Base-by-base conservation (phyloP, 2,113 vertebrate genomes). In the Bos javanicus region DNA sequence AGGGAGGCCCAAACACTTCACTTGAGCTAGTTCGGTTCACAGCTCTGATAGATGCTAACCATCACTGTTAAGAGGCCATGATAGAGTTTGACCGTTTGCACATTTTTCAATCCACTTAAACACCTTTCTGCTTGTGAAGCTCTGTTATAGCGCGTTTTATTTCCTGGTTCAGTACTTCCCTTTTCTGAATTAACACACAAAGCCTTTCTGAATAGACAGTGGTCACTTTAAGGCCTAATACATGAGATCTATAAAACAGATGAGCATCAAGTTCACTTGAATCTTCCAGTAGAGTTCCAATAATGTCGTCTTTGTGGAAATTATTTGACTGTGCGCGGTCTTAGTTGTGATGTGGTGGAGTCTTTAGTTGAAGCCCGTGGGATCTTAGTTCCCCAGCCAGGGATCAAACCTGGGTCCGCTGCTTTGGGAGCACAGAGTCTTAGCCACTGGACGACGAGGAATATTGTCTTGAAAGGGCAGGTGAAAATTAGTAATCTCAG, bases 231-330 rank as follows among this genome's bases (percentile, higher is more conserved):
- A 16, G 43, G 23, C 43, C 16, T 33, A 3, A 13, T 52, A 64
- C 57, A 0, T 10, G 54, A 48, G n/a, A 2, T 33, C 71, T 9
- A 6, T 43, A 7, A 76, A 26, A 25, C 14, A 2, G 13, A 33
- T 5, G 23, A 71, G 15, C 2, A 7, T 48, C 1, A 46, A 11
- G 46, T 21, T 43, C 8, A 4, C 16, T 5, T 46, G 11, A 57
- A 13, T 28, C 26, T 17, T 52, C 19, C 2, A 0, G 5, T 5
- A 0, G 21, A 10, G 5, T 15, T 56, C n/a, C 6, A 3, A 1
- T 48, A 17, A 16, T 2, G 17, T 1, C 11, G 1, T 76, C 71
- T 43, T 14, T 76, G 36, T 76, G 36, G 23, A 14, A 14, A 26
- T 76, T 39, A 25, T 25, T 39, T 76, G 21, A 25, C 21, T 43